Percentiles rank a stretch among this genome's conserved stretches.
phyloP scores from a whole-genome alignment of 1,140 invertebrate species.

The Lasioglossum albipes region DNA sequence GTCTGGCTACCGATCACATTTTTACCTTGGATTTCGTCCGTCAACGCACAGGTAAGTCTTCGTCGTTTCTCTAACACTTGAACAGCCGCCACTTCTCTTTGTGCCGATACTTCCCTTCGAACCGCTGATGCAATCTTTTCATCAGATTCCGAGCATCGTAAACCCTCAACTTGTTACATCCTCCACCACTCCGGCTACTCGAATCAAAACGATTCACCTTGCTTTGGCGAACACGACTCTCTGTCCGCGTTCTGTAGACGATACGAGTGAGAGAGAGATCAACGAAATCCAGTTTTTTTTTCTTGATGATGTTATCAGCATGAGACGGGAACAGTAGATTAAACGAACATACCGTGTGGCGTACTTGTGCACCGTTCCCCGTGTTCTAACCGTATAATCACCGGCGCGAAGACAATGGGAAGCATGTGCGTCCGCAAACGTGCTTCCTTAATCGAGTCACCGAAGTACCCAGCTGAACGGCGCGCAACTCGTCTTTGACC shows the following conservation, averaged over 20 bases:
- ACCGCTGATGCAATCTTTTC: neutral
- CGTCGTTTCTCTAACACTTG: neutral
- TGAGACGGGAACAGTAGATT: neutral
- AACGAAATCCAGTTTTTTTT: no score
- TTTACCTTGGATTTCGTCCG: conserved; percentile 29
- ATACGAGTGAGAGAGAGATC: no score
- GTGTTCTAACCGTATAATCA: conserved; percentile 32
- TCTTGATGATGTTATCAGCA: no score
- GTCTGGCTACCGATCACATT: neutral
- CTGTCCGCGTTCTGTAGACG: neutral
- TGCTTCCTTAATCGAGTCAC: conserved; percentile 35
- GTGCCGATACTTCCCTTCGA: neutral
- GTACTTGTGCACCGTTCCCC: neutral
- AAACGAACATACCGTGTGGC: conserved; percentile 17
- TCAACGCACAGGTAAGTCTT: conserved; percentile 33
- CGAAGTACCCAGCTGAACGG: conserved; percentile 29
- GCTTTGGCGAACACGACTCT: neutral
- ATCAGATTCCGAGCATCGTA: neutral
- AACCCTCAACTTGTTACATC: neutral
- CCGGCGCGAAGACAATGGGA: conserved; percentile 21
- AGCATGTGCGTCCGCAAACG: neutral
- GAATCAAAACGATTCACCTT: neutral
- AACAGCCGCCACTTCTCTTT: neutral
- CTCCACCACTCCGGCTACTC: neutral
- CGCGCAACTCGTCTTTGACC: conserved; percentile 69